phyloP scores from a whole-genome alignment of 2,888 invertebrate species.

The Ellobium chinense region DNA sequence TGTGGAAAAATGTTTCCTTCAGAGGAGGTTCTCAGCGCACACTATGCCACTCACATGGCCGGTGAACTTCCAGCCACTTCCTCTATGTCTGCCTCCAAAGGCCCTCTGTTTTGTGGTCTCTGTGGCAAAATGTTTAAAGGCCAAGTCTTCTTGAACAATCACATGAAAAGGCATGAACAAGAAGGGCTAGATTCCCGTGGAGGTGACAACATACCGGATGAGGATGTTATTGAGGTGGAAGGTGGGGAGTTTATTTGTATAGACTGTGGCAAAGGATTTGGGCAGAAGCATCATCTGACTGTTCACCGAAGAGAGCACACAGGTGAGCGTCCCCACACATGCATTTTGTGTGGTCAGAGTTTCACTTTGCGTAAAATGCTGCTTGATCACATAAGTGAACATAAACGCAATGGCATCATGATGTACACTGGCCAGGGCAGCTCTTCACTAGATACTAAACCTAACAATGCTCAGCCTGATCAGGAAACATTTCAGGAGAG shows the following conservation, averaged over 20 bases:
- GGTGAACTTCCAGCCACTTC: slow-evolving; percentile 27
- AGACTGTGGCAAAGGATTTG: slow-evolving; percentile 43
- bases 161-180: slow-evolving; percentile 55
- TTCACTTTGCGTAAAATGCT: slow-evolving; percentile 40
- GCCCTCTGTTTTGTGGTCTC: slow-evolving; percentile 51
- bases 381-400: slow-evolving; percentile 49
- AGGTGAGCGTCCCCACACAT: slow-evolving; percentile 46
- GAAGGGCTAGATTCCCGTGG: slow-evolving; percentile 48
- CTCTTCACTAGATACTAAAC: not conserved
- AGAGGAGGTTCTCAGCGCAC: slow-evolving; percentile 47
- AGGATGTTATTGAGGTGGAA: slow-evolving; percentile 45
- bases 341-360: slow-evolving; percentile 50
- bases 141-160: slow-evolving; percentile 51
- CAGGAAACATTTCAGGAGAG: slow-evolving; percentile 27
- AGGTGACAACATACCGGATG: slow-evolving; percentile 47
- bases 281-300: slow-evolving; percentile 36
- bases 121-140: slow-evolving; percentile 57
- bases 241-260: slow-evolving; percentile 38
- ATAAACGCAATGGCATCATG: slow-evolving; percentile 46
- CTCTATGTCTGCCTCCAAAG: not conserved
- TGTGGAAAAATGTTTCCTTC: slow-evolving; percentile 48
- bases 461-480: not conserved
- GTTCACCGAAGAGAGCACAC: slow-evolving; percentile 47
- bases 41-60: slow-evolving; percentile 45
- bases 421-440: slow-evolving; percentile 41